These are phyloP conservation scores for Dryococelus australis DNA, from an alignment of 2,888 invertebrate genomes.

Conservation along the genomic window DNA sequence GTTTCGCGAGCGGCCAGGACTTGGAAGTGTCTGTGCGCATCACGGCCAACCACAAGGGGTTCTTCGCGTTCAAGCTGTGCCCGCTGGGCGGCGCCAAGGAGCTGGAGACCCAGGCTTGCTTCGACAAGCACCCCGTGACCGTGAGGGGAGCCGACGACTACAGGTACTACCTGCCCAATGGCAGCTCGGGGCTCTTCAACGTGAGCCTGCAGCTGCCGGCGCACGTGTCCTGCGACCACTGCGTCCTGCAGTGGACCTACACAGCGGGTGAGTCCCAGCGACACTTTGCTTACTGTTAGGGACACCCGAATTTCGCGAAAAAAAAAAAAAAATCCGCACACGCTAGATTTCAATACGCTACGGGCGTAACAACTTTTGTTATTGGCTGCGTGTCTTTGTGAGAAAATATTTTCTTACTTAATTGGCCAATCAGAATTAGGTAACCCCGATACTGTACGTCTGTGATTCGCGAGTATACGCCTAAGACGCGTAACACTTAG, in stretches of 20 bases:
- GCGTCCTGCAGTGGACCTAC: constrained; percentile 66
- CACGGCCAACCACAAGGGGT: constrained; percentile 58
- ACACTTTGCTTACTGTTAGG: background rate
- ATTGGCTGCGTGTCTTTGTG: no score
- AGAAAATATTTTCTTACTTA: no score
- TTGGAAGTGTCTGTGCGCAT: constrained; percentile 54
- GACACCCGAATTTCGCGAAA: no score
- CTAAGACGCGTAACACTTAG: no score
- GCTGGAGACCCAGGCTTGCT: constrained; percentile 53
- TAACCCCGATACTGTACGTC: no score
- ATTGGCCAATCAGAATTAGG: no score
- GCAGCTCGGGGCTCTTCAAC: constrained; percentile 48
- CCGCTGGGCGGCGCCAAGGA: constrained; percentile 46
- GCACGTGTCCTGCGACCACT: constrained; percentile 61
- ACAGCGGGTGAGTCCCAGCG: constrained; percentile 55
- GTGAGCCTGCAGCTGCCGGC: constrained; percentile 57
- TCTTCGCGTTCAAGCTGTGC: constrained; percentile 53
- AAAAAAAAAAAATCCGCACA: no score
- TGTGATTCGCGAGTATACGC: no score
- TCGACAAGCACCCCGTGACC: constrained; percentile 47
- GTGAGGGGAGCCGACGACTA: constrained; percentile 43
- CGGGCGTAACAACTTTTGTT: no score
- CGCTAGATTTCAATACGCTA: no score
- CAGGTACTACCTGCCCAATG: constrained; percentile 49
- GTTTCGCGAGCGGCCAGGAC: constrained; percentile 54